Evolutionary conservation across 2,888 invertebrate genomes (phyloP).

Genomic region (Dryadula phaetusa): DNA sequence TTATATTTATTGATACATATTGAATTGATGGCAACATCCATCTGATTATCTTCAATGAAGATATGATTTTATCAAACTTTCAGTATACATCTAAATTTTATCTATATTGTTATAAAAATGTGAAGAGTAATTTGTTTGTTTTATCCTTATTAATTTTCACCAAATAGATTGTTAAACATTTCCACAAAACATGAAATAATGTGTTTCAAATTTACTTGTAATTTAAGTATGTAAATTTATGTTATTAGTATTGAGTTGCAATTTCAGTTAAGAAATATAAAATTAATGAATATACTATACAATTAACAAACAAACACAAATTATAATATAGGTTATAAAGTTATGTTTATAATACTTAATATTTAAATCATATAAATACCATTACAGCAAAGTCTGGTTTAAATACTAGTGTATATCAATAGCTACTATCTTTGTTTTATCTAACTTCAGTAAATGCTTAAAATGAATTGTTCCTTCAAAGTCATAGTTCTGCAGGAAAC

Average conservation of each 20-base stretch:
- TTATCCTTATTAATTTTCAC: neutral
- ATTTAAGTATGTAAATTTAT: neutral
- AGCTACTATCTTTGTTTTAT: constrained; percentile 2
- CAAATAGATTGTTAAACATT: neutral
- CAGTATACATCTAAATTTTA: constrained; percentile 6
- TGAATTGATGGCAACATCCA: constrained; percentile 10
- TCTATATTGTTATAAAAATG: constrained; percentile 12
- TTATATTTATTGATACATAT: constrained; percentile 2
- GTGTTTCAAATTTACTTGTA: neutral
- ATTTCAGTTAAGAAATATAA: neutral
- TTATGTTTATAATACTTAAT: neutral
- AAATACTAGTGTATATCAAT: neutral
- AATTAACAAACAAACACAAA: neutral
- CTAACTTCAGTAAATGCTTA: neutral
- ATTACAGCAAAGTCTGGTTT: neutral
- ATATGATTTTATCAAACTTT: constrained; percentile 9
- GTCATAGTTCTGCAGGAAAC: constrained; percentile 18
- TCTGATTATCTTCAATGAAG: constrained; percentile 6
- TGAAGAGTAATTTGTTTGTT: constrained; percentile 1
- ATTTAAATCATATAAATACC: neutral
- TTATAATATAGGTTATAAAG: neutral
- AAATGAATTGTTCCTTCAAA: constrained; percentile 13
- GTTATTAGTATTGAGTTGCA: neutral
- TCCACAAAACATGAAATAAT: neutral
- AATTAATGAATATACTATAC: neutral